These are phyloP conservation scores for Willowsia nigromaculata DNA, from an alignment of 2,888 invertebrate genomes.

Conservation along the genomic window DNA sequence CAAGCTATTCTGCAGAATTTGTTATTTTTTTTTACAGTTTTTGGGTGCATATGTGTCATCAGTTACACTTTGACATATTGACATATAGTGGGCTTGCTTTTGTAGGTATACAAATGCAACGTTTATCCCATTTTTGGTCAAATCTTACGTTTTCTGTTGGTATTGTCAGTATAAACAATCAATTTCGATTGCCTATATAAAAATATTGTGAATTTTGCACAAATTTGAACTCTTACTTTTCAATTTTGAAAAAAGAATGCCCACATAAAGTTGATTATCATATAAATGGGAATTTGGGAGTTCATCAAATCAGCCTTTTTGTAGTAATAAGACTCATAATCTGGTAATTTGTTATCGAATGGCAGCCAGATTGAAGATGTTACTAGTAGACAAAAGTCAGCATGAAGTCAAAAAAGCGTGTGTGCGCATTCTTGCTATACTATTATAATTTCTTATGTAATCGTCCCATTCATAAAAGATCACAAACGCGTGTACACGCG, in stretches of 20 bases:
- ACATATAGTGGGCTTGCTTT: too few relatives aligned
- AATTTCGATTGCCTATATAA: background rate
- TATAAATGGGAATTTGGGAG: slow-evolving; percentile 53
- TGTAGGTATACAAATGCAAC: too few relatives aligned
- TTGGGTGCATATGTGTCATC: too few relatives aligned
- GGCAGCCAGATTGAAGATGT: background rate
- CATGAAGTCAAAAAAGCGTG: background rate
- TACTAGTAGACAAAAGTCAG: background rate
- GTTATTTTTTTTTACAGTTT: background rate
- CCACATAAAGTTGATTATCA: slow-evolving; percentile 35
- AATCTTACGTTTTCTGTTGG: background rate
- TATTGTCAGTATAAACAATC: background rate
- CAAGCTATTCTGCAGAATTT: background rate
- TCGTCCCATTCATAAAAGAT: too few relatives aligned
- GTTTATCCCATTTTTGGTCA: background rate
- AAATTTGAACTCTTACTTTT: background rate
- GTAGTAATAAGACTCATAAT: background rate
- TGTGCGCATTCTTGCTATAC: slow-evolving; percentile 1
- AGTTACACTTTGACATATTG: background rate
- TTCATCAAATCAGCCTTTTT: slow-evolving; percentile 28
- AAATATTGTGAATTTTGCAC: background rate
- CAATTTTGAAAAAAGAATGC: background rate
- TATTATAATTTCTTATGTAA: slow-evolving; percentile 2
- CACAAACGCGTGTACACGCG: background rate
- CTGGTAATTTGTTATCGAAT: slow-evolving; percentile 25